Evolutionary conservation across 2,888 invertebrate genomes (phyloP).

Genomic region (Ormyrus nitidulus): DNA sequence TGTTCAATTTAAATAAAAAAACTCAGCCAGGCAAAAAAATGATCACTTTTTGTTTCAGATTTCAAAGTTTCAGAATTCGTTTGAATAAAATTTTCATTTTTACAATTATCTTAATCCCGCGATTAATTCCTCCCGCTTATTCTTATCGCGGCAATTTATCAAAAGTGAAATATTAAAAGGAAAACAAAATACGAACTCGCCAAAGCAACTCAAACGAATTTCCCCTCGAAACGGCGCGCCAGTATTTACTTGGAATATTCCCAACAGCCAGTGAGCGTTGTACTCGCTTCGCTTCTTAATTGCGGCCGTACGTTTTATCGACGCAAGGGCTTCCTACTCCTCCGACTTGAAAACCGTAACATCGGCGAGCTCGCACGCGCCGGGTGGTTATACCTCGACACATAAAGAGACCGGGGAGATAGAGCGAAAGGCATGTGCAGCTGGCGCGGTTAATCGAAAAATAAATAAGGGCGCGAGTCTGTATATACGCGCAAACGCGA

Average conservation of each 20-base stretch:
- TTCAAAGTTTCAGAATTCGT: too few species aligned
- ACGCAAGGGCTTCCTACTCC: conserved; percentile 50
- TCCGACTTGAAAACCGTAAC: conserved; percentile 46
- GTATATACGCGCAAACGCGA: conserved; percentile 48
- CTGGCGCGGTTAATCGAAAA: conserved; percentile 64
- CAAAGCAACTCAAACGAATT: neutral
- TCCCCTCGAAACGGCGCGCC: too few species aligned
- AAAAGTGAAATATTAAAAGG: neutral
- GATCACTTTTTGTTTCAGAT: too few species aligned
- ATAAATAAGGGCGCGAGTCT: conserved; percentile 66
- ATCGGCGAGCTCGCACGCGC: conserved; percentile 42
- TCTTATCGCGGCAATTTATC: too few species aligned
- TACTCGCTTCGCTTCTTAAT: conserved; percentile 36
- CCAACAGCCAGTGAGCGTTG: too few species aligned
- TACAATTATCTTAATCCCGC: too few species aligned
- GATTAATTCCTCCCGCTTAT: too few species aligned
- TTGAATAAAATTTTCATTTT: too few species aligned
- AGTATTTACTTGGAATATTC: too few species aligned
- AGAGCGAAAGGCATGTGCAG: conserved; percentile 54
- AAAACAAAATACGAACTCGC: neutral
- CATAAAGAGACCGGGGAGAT: conserved; percentile 31
- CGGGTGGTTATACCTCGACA: conserved; percentile 33
- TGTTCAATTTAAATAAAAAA: too few species aligned
- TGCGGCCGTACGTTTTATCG: conserved; percentile 57
- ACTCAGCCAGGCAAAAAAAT: too few species aligned